Base-by-base conservation (phyloP, 2,888 invertebrate species). In the Euphydryas editha region DNA sequence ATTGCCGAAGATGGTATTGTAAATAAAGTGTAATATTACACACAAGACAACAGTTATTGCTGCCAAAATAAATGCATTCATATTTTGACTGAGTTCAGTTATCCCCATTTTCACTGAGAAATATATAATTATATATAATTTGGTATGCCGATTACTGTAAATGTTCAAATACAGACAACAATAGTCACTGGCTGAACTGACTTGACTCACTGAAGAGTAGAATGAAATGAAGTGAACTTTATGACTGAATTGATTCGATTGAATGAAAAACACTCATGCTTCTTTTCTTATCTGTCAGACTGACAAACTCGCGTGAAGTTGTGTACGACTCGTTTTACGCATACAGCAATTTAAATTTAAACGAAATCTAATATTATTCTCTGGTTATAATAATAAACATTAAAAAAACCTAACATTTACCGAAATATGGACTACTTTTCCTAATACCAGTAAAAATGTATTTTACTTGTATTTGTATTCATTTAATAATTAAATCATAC, bases 31-130 rank as follows among this genome's bases (percentile, higher is more conserved):
- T 80, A 90, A 59, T 72, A 89, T 73, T 78, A 87, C 81, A 85
- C 89, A 86, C 71, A 81, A 67, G 58, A 88, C 71, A 75, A 88
- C 66, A 57, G 90, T 84, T 72, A 85, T 72, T 70, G 81, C 85
- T 62, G 81, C 81, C 71, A 86, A 68, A 30, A 88, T 74, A 76
- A 85, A 80, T 72, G 81, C 74, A 74, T 87, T 85, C 69, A 78
- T 73, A 76, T 78, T 83, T 72, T 79, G 76, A 84, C 86, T 86
- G 87, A 87, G 86, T 81, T 83, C 78, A 76, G 80, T 79, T 69
- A 88, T 87, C 77, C 84, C 86, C 88, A 90, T 90, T 90, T 90
- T 91, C 88, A 91, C 88, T 83, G 76, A 90, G 78, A 80, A 87
- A 74, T 85, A n/a, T n/a, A n/a, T n/a, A n/a, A n/a, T n/a, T n/a